These are phyloP conservation scores for Drosophila pachea DNA, from an alignment of 1,140 invertebrate species.

Conservation along the genomic window DNA sequence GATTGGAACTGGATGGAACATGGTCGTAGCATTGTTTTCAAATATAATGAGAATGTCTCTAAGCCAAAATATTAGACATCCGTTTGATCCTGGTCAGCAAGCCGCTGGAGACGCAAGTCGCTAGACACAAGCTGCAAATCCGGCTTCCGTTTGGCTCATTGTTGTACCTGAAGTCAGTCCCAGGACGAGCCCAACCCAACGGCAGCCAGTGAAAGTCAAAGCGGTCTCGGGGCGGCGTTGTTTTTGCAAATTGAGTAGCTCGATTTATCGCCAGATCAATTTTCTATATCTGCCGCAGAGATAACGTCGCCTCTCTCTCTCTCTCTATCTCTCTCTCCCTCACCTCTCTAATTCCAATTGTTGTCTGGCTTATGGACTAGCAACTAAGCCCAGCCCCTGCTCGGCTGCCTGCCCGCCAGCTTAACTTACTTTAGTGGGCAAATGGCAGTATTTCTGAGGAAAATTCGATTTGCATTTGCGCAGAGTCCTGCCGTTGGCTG, in stretches of 20 bases:
- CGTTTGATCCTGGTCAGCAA: conserved; percentile 57
- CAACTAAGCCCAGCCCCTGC: conserved; percentile 44
- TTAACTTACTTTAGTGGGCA: conserved; percentile 76
- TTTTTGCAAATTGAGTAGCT: conserved; percentile 76
- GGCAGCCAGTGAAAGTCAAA: conserved; percentile 58
- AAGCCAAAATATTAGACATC: conserved; percentile 77
- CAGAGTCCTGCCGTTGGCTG: conserved; percentile 9
- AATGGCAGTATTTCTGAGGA: conserved; percentile 63
- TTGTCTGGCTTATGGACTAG: conserved; percentile 49
- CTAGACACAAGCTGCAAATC: conserved; percentile 51
- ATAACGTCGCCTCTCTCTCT: conserved; percentile 32
- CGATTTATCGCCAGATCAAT: conserved; percentile 75
- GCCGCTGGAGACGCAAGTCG: conserved; percentile 33
- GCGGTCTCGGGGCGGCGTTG: conserved; percentile 55
- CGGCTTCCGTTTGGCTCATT: conserved; percentile 67
- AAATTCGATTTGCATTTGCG: conserved; percentile 53
- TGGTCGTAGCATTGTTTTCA: conserved; percentile 60
- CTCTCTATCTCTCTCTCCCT: conserved; percentile 1
- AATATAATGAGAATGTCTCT: conserved; percentile 77
- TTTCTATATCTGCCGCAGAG: conserved; percentile 71
- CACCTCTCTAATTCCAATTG: conserved; percentile 51
- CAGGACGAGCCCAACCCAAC: conserved; percentile 18
- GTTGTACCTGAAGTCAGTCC: conserved; percentile 69
- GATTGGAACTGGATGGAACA: not conserved
- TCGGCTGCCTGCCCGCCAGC: conserved; percentile 38